A percentile compares a stretch with the other conserved stretches of the same genome.
phyloP scores from a whole-genome alignment of 2,113 vertebrate species.

The Taxidea taxus region DNA sequence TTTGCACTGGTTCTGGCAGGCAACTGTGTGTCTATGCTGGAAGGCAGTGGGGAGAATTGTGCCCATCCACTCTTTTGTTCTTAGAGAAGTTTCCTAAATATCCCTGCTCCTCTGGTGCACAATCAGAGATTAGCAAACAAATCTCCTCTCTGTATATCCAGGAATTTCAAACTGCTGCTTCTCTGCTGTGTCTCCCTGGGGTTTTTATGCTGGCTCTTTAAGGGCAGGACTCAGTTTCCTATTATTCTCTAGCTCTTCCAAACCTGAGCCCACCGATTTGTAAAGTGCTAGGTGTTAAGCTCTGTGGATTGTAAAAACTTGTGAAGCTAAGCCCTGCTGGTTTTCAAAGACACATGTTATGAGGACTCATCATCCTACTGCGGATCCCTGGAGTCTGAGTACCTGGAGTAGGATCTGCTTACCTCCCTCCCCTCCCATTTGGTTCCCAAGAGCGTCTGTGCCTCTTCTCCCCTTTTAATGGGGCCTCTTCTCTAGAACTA shows the following conservation, averaged over 20 bases:
- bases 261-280: neutral
- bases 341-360: neutral
- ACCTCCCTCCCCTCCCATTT: neutral
- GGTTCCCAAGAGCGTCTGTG: neutral
- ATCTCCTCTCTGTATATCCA: neutral
- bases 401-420: too few species aligned
- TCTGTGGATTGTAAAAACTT: neutral
- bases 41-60: neutral
- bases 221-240: neutral
- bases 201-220: neutral
- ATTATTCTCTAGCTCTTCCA: neutral
- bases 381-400: neutral
- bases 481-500: neutral
- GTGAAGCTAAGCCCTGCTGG: neutral
- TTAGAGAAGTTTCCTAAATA: neutral
- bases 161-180: neutral
- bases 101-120: neutral
- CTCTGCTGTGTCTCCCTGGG: neutral
- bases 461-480: neutral
- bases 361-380: neutral
- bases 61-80: neutral
- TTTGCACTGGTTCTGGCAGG: neutral
- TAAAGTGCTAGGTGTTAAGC: neutral
- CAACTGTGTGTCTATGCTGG: neutral
- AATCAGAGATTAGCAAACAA: neutral